A percentile compares a stretch with the other conserved stretches of the same genome.
Conservation (phyloP, 2,113 vertebrate species). For the Rhinopomastus cyanomelas region DNA sequence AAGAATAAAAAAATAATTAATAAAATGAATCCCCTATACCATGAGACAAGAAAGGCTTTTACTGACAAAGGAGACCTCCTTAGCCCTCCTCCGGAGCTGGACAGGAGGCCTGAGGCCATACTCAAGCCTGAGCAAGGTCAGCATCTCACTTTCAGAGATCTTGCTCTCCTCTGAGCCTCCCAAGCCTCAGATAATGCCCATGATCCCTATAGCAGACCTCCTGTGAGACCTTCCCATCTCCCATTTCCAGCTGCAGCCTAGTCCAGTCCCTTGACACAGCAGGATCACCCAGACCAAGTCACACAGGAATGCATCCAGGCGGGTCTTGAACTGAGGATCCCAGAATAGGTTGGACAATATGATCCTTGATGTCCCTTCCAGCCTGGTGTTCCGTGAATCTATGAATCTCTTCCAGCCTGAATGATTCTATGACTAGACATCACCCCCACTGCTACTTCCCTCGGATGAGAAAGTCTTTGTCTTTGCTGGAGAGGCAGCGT, state of each 20-base stretch:
- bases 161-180: background rate
- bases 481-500: constrained; percentile 4
- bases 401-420: too few species aligned
- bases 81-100: background rate
- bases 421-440: too few species aligned
- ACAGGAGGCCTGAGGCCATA: background rate
- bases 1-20: background rate
- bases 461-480: background rate
- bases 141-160: background rate
- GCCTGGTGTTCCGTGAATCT: too few species aligned
- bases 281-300: too few species aligned
- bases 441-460: background rate
- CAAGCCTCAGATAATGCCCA: background rate
- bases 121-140: background rate
- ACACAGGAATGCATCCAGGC: too few species aligned
- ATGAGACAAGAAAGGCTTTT: background rate
- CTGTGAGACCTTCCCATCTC: fast-evolving
- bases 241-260: background rate
- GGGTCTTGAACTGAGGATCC: too few species aligned
- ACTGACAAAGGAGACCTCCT: background rate
- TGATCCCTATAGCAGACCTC: background rate
- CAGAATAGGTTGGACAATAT: too few species aligned
- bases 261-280: too few species aligned
- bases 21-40: background rate
- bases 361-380: too few species aligned